A percentile compares a stretch with the other conserved stretches of the same genome.
Conservation (phyloP, 2,888 invertebrate species). For the Drosophila sordidula region DNA sequence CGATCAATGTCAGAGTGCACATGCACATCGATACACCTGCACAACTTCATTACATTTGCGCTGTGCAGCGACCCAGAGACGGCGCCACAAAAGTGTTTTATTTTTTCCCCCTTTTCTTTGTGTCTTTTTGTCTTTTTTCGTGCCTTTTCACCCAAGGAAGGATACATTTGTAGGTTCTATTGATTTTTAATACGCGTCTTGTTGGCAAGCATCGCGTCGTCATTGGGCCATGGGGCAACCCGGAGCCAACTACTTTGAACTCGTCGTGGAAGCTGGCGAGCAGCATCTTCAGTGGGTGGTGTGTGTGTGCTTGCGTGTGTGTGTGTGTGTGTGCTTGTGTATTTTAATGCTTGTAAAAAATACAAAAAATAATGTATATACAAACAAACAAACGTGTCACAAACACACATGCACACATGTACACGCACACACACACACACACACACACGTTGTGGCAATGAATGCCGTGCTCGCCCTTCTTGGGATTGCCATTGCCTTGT, state of each 20-base stretch:
- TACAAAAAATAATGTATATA: conserved; percentile 5
- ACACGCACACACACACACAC: conserved; percentile 16
- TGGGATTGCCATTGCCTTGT: conserved; percentile 40
- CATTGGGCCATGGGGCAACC: conserved; percentile 36
- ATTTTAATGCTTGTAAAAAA: conserved; percentile 62
- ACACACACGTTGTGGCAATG: background rate
- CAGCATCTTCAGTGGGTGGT: conserved; percentile 5
- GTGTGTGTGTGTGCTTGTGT: conserved; percentile 23
- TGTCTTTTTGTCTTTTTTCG: conserved; percentile 8
- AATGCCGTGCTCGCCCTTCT: conserved; percentile 19
- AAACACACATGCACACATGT: conserved; percentile 19
- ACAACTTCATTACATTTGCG: conserved; percentile 34
- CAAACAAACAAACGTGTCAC: conserved; percentile 47
- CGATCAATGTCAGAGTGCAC: conserved; percentile 44
- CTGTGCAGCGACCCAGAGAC: conserved; percentile 26
- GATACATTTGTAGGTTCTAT: conserved; percentile 75
- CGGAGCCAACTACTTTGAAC: conserved; percentile 64
- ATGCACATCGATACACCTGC: conserved; percentile 28
- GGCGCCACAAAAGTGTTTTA: conserved; percentile 63
- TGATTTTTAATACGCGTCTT: conserved; percentile 72
- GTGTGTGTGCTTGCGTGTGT: background rate
- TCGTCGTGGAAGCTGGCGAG: conserved; percentile 50
- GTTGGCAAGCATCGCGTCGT: conserved; percentile 54
- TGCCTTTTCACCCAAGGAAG: conserved; percentile 38
- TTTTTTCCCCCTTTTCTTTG: background rate